phyloP scores from a whole-genome alignment of 2,113 vertebrate species.

The Pardalotus punctatus region DNA sequence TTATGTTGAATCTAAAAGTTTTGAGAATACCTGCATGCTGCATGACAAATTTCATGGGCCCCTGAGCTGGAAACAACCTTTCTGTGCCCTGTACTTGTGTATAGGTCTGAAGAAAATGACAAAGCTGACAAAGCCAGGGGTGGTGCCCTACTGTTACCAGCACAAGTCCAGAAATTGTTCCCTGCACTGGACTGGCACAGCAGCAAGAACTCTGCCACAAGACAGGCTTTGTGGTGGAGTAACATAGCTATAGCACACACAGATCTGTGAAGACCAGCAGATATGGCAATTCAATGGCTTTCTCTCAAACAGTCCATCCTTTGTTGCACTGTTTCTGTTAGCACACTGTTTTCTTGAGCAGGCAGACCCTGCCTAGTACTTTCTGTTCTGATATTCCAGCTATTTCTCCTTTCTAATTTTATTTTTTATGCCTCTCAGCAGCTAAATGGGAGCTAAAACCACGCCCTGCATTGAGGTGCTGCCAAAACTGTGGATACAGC shows the following conservation, averaged over 20 bases:
- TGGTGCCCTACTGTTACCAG: not conserved
- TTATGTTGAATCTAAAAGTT: not conserved
- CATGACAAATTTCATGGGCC: not conserved
- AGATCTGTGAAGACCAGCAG: not conserved
- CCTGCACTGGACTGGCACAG: not conserved
- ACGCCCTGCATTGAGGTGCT: not conserved
- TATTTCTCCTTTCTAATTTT: not conserved
- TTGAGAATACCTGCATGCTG: not conserved
- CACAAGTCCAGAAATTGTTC: not conserved
- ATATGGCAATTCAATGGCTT: accelerated
- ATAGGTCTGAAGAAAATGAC: not conserved
- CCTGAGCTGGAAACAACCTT: not conserved
- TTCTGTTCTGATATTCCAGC: not conserved
- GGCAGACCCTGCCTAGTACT: not conserved
- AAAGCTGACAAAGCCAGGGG: not conserved
- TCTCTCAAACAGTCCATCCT: not conserved
- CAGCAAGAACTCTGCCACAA: not conserved
- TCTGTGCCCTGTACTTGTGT: not conserved
- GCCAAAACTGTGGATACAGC: not conserved
- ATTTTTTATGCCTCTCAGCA: not conserved
- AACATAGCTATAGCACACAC: not conserved
- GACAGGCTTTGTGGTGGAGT: not conserved
- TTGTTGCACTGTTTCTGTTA: not conserved
- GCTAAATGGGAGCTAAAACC: not conserved
- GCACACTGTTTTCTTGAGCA: not conserved